These are phyloP conservation scores for Platysteira castanea DNA, from an alignment of 2,113 vertebrate genomes.

Conservation along the genomic window DNA sequence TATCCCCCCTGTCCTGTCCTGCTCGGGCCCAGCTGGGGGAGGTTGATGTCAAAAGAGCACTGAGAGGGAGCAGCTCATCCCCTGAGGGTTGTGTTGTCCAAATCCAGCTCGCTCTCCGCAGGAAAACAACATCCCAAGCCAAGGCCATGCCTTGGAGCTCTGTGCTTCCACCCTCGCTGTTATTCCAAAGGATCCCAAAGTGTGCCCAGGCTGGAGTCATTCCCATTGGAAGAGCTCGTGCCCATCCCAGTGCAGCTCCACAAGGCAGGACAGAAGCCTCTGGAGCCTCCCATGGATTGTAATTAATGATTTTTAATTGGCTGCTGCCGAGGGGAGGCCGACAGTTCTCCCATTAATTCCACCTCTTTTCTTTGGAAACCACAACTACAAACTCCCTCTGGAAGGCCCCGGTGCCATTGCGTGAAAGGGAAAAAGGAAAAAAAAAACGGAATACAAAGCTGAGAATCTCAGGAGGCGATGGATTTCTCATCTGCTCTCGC, in stretches of 20 bases:
- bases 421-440: not conserved
- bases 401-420: not conserved
- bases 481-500: not conserved
- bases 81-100: not conserved
- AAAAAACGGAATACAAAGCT: not conserved
- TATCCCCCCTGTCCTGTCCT: not conserved
- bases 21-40: not conserved
- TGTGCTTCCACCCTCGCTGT: not conserved
- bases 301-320: not conserved
- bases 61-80: not conserved
- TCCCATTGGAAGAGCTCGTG: not conserved
- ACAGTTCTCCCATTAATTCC: not conserved
- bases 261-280: not conserved
- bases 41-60: not conserved
- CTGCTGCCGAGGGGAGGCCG: not conserved
- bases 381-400: not conserved
- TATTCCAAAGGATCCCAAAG: not conserved
- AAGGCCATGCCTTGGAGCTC: not conserved
- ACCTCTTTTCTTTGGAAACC: not conserved
- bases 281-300: not conserved
- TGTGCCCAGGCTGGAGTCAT: not conserved
- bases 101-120: not conserved
- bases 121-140: not conserved
- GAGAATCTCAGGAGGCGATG: not conserved
- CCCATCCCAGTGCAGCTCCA: not conserved